A percentile compares a stretch with the other conserved stretches of the same genome.
Evolutionary conservation across 1,140 invertebrate genomes (phyloP).

Genomic region (Chironomus tepperi): DNA sequence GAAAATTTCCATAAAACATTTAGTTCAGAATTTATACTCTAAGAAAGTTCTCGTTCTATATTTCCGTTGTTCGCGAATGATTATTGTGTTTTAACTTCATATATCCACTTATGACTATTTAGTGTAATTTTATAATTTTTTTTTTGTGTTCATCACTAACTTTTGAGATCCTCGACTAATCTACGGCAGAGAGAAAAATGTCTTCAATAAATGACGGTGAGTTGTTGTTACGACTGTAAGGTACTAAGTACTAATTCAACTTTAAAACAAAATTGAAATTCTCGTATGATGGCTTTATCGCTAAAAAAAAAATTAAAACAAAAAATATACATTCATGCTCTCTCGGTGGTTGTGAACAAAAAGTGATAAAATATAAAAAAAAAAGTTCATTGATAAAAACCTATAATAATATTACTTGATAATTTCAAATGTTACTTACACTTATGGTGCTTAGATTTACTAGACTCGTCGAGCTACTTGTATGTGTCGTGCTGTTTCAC

Average conservation of each 20-base stretch:
- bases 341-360: not conserved
- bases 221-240: not conserved
- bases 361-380: not conserved
- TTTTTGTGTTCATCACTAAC: not conserved
- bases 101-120: not conserved
- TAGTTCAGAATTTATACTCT: slow-evolving; percentile 2
- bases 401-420: not conserved
- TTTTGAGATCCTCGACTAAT: not conserved
- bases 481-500: no score
- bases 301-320: not conserved
- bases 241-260: not conserved
- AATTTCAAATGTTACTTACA: no score
- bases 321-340: not conserved
- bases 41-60: not conserved
- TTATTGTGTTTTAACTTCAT: not conserved
- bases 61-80: not conserved
- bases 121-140: not conserved
- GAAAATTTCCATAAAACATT: not conserved
- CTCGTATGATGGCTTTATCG: slow-evolving; percentile 1
- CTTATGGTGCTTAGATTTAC: no score
- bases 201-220: not conserved
- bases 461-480: no score
- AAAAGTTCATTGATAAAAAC: slow-evolving; percentile 7
- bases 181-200: not conserved
- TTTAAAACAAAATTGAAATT: not conserved